Evolutionary conservation across 2,797 vertebrate species (phyloP).

Genomic region (Furcifer pardalis): DNA sequence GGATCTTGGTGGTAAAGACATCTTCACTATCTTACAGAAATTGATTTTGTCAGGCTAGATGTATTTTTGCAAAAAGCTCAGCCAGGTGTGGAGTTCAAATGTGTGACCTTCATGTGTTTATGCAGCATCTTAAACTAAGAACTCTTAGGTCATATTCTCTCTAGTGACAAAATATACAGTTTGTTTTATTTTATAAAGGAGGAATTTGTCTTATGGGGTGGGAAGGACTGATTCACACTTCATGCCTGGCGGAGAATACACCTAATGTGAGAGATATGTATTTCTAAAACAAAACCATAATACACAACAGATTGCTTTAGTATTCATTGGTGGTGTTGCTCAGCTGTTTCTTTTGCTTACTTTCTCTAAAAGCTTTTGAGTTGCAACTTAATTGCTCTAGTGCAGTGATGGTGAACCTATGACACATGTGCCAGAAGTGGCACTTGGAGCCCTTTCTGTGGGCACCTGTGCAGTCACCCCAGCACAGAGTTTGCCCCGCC

Average conservation of each 20-base stretch:
- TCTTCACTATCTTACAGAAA: constrained; percentile 40
- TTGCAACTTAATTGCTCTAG: too few relatives aligned
- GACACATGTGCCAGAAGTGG: too few relatives aligned
- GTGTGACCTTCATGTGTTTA: constrained; percentile 49
- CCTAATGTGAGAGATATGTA: neutral
- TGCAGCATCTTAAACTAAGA: neutral
- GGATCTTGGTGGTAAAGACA: constrained; percentile 20
- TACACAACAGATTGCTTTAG: neutral
- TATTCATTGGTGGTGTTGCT: neutral
- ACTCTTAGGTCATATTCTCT: neutral
- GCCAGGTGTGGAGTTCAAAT: constrained; percentile 29
- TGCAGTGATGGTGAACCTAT: too few relatives aligned
- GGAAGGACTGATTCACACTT: neutral
- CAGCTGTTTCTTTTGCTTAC: neutral
- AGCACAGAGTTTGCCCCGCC: too few relatives aligned
- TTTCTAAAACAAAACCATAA: neutral
- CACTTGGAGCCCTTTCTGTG: too few relatives aligned
- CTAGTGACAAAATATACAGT: constrained; percentile 3
- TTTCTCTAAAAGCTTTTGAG: too few relatives aligned
- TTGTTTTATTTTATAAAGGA: neutral
- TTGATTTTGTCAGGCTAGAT: constrained; percentile 42
- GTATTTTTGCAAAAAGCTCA: constrained; percentile 54
- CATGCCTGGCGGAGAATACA: neutral
- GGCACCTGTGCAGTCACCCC: too few relatives aligned
- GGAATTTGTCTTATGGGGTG: neutral